phyloP scores from a whole-genome alignment of 1,140 invertebrate species.

The Drosophila nikananu region DNA sequence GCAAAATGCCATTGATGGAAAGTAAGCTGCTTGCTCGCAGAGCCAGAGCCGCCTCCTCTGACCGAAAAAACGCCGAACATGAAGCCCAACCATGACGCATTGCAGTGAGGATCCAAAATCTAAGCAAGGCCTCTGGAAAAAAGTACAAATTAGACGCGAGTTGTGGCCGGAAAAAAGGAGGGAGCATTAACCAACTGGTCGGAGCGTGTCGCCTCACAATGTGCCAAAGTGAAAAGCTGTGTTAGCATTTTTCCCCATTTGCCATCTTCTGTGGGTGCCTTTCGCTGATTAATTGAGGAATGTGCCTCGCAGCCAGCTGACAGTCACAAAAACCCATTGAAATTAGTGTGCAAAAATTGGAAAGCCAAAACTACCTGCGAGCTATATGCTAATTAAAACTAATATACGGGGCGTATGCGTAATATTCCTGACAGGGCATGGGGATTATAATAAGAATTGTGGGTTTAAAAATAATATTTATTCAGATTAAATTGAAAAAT shows the following conservation, averaged over 20 bases:
- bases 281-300: slow-evolving; percentile 81
- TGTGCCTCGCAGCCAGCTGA: slow-evolving; percentile 48
- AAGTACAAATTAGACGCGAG: slow-evolving; percentile 36
- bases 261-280: slow-evolving; percentile 43
- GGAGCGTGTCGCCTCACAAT: slow-evolving; percentile 70
- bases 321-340: slow-evolving; percentile 27
- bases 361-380: slow-evolving; percentile 8
- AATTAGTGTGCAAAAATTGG: not conserved
- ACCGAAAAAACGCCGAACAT: slow-evolving; percentile 24
- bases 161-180: slow-evolving; percentile 14
- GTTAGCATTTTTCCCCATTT: slow-evolving; percentile 58
- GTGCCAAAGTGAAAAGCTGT: slow-evolving; percentile 83
- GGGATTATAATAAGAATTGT: not conserved
- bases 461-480: not conserved
- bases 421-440: slow-evolving; percentile 23
- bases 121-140: slow-evolving; percentile 55
- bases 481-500: not conserved
- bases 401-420: slow-evolving; percentile 66
- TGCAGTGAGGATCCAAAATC: slow-evolving; percentile 65
- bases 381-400: slow-evolving; percentile 56
- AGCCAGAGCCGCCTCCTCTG: not conserved
- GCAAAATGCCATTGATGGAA: slow-evolving; percentile 83
- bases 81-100: slow-evolving; percentile 59
- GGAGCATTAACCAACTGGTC: slow-evolving; percentile 34
- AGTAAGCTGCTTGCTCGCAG: slow-evolving; percentile 62